Conservation (phyloP, 2,113 vertebrate species). For the Cavia porcellus region DNA sequence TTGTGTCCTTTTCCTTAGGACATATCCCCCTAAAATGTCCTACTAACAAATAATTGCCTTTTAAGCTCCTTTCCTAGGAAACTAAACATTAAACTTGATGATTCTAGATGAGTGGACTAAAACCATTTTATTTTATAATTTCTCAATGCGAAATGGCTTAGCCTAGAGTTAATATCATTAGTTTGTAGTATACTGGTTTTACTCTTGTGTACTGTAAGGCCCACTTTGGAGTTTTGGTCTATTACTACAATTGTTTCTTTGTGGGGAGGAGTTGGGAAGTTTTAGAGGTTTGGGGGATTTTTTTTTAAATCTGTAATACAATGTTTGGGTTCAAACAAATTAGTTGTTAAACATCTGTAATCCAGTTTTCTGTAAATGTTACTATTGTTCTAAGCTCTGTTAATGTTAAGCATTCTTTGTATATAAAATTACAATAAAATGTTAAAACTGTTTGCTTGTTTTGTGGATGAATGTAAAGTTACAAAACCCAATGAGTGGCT, state of each 20-base stretch:
- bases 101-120: slow-evolving; percentile 75
- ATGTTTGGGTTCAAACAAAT: slow-evolving; percentile 92
- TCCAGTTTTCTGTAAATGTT: slow-evolving; percentile 89
- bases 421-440: slow-evolving; percentile 91
- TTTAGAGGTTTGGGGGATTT: slow-evolving; percentile 82
- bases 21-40: slow-evolving; percentile 69
- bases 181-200: slow-evolving; percentile 80
- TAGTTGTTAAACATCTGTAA: slow-evolving; percentile 90
- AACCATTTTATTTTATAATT: slow-evolving; percentile 68
- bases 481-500: slow-evolving; percentile 82
- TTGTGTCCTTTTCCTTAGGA: slow-evolving; percentile 75
- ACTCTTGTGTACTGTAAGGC: slow-evolving; percentile 86
- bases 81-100: slow-evolving; percentile 69
- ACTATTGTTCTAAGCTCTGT: slow-evolving; percentile 86
- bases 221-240: slow-evolving; percentile 88
- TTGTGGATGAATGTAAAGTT: slow-evolving; percentile 90
- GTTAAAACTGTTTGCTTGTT: slow-evolving; percentile 92
- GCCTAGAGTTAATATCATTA: slow-evolving; percentile 82
- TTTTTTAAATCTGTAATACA: slow-evolving; percentile 85
- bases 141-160: slow-evolving; percentile 77
- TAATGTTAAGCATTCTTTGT: slow-evolving; percentile 89
- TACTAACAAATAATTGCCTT: slow-evolving; percentile 70
- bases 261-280: slow-evolving; percentile 68
- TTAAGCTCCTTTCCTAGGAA: slow-evolving; percentile 72
- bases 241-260: slow-evolving; percentile 88